phyloP scores from a whole-genome alignment of 2,113 vertebrate genomes.

The Oenanthe oenanthe region DNA sequence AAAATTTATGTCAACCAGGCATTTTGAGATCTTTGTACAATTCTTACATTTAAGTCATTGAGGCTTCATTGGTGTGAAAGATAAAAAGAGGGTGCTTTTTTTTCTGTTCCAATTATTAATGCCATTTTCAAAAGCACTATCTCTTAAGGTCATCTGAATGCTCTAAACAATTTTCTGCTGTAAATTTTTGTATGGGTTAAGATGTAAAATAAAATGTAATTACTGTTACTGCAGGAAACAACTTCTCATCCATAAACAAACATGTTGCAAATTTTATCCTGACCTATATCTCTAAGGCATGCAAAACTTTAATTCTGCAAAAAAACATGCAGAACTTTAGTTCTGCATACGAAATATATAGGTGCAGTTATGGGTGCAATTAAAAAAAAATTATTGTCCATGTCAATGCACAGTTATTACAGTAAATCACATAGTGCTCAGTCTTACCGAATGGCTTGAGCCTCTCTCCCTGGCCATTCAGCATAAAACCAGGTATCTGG shows the following conservation, averaged over 20 bases:
- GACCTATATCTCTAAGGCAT: neutral
- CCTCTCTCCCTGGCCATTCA: neutral
- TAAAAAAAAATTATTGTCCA: neutral
- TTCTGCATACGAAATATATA: neutral
- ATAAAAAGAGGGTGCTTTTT: fast-evolving
- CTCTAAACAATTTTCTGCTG: neutral
- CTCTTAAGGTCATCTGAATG: neutral
- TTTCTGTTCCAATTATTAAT: neutral
- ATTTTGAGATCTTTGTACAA: neutral
- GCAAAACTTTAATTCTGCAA: neutral
- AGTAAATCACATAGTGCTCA: neutral
- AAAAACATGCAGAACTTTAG: neutral
- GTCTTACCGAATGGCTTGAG: neutral
- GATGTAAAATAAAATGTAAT: neutral
- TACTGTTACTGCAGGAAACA: neutral
- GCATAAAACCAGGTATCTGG: neutral
- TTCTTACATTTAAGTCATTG: neutral
- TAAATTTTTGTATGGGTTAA: neutral
- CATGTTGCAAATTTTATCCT: neutral
- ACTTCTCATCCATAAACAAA: neutral
- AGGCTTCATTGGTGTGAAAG: neutral
- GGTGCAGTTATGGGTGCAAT: neutral
- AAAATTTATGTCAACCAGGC: neutral
- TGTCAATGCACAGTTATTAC: neutral
- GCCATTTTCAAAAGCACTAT: neutral